phyloP scores from a whole-genome alignment of 2,888 invertebrate genomes.

The Axea sp. region DNA sequence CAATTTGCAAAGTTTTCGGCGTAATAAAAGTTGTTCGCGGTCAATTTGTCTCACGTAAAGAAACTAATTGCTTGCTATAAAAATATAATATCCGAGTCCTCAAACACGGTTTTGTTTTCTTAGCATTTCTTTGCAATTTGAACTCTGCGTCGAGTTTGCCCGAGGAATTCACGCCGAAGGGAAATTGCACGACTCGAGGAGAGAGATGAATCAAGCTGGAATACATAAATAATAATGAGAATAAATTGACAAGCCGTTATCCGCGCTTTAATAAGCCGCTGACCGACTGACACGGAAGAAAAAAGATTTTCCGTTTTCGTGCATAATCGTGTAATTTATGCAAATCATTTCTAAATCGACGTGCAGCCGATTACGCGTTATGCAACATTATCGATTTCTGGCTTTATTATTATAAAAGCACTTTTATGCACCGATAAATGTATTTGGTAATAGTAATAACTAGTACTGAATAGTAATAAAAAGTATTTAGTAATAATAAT shows the following conservation, averaged over 20 bases:
- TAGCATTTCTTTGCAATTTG: constrained; percentile 33
- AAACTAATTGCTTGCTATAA: constrained; percentile 24
- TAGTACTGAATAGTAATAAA: no score
- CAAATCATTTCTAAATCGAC: constrained; percentile 38
- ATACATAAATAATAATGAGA: constrained; percentile 67
- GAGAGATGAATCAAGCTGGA: constrained; percentile 60
- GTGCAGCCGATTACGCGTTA: constrained; percentile 1
- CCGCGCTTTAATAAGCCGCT: constrained; percentile 60
- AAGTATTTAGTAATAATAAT: no score
- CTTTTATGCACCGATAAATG: no score
- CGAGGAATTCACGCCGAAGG: constrained; percentile 53
- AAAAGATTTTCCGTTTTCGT: constrained; percentile 48
- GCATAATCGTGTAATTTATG: constrained; percentile 41
- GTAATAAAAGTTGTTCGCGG: constrained; percentile 1
- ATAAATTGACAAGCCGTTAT: constrained; percentile 64
- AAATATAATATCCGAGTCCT: no score
- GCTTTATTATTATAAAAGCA: no score
- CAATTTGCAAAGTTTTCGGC: background rate
- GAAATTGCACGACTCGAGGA: constrained; percentile 55
- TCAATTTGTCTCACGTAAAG: constrained; percentile 11
- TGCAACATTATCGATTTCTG: no score
- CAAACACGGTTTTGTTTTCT: no score
- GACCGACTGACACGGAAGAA: constrained; percentile 50
- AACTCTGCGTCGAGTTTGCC: constrained; percentile 13
- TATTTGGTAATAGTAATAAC: no score